Evolutionary conservation across 2,113 vertebrate genomes (phyloP), one percentile per base, ranked within the genome.

Genomic region (Paradisaea rubra): DNA sequence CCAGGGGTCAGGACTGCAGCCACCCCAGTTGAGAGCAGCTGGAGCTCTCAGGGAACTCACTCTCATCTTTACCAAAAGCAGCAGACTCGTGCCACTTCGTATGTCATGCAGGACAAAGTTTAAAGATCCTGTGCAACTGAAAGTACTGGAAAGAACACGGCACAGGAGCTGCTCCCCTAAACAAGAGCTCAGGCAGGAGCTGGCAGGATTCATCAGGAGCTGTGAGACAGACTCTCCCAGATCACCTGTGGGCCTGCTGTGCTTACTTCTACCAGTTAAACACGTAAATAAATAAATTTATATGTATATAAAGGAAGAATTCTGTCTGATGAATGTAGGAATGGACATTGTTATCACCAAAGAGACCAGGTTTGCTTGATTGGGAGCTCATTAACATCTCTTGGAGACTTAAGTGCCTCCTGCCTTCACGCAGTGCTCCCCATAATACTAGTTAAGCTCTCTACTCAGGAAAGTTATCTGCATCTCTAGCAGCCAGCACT

Each of bases 201-300:
- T 8, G 18, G 31, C 33, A n/a, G 0, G 0, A 45, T 20, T 35
- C 24, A 11, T 18, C 0, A 22, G 45, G 0, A 59, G 47, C 42
- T 50, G 9, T 35, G 50, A 61, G 37, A 35, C 19, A 19, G 18
- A 15, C 25, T 4, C 27, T 47, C 30, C 28, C 61, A n/a, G 18
- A n/a, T 31, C 1, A 69, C 42, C 49, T 27, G 11, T 3, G 24
- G 2, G 4, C 63, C 41, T 39, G 30, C 6, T 39, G 21, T 10
- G 31, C 33, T 42, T 41, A 49, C 31, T 31, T 27, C 53, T 22
- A 21, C 8, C 37, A 33, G 27, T 45, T 33, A 11, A 33, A 27
- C 22, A 31, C 5, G 22, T 13, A 15, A 35, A 21, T 12, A 16
- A 52, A 3, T 49, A 24, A 4, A 3, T 19, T 12, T 33, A 15